Conservation (phyloP, 92 coral and sea anemone genomes). For the Palythoa grandiflora region DNA sequence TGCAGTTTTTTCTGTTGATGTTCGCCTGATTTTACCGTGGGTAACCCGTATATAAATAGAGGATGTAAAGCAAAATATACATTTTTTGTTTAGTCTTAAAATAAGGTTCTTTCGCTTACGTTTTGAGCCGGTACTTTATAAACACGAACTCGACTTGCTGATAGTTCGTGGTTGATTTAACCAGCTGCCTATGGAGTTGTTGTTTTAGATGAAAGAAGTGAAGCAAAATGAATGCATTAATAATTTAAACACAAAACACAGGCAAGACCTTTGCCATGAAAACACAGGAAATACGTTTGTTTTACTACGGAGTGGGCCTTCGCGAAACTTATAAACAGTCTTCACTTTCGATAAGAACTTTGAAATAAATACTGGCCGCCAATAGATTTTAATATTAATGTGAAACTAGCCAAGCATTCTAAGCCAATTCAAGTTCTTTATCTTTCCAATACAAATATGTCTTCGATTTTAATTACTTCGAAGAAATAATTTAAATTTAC, state of each 20-base stretch:
- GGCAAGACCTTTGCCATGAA: conserved; percentile 23
- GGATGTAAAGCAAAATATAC: neutral
- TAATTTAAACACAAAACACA: conserved; percentile 30
- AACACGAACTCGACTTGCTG: conserved; percentile 8
- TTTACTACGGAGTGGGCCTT: neutral
- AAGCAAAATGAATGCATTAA: conserved; percentile 38
- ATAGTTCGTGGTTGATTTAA: conserved; percentile 26
- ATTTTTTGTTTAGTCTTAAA: neutral
- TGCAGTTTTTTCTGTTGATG: conserved; percentile 19
- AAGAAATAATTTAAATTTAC: neutral
- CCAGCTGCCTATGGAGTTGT: conserved; percentile 48
- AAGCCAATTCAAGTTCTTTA: neutral
- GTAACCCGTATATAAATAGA: neutral
- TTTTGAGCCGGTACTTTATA: neutral
- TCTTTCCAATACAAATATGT: neutral
- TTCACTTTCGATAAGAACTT: neutral
- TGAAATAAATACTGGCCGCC: neutral
- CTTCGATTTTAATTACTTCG: neutral
- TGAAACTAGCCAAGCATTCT: neutral
- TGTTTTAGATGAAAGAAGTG: conserved; percentile 26
- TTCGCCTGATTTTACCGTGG: neutral
- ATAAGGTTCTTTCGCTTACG: neutral
- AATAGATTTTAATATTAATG: neutral
- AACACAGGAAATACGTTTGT: conserved; percentile 19
- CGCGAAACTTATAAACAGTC: neutral